These are phyloP conservation scores for Parnassius mnemosyne DNA, from an alignment of 2,888 invertebrate genomes.

Conservation along the genomic window DNA sequence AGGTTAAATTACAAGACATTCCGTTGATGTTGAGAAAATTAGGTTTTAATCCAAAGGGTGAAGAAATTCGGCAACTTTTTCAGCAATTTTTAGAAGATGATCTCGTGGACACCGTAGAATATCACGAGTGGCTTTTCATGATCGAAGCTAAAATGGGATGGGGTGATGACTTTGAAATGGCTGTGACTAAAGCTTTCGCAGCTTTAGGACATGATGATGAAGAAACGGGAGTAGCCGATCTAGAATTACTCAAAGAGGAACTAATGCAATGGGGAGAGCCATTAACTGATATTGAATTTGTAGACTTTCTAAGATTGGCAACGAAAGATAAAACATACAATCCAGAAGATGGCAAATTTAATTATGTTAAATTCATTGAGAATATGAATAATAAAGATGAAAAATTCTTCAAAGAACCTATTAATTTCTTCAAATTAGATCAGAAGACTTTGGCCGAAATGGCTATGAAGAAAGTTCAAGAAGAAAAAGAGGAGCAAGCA, in stretches of 20 bases:
- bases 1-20: slow-evolving; percentile 56
- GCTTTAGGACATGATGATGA: slow-evolving; percentile 62
- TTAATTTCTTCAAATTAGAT: slow-evolving; percentile 71
- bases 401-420: slow-evolving; percentile 60
- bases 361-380: slow-evolving; percentile 65
- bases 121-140: slow-evolving; percentile 66
- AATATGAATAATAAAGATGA: slow-evolving; percentile 65
- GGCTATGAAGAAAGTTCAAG: slow-evolving; percentile 63
- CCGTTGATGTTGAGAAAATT: slow-evolving; percentile 64
- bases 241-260: slow-evolving; percentile 57
- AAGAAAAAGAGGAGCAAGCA: slow-evolving; percentile 58
- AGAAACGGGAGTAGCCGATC: slow-evolving; percentile 53
- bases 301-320: slow-evolving; percentile 58
- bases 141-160: slow-evolving; percentile 68
- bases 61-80: slow-evolving; percentile 55
- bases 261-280: slow-evolving; percentile 67
- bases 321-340: slow-evolving; percentile 60
- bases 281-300: slow-evolving; percentile 59
- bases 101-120: slow-evolving; percentile 63
- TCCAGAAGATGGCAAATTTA: slow-evolving; percentile 50
- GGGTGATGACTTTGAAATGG: slow-evolving; percentile 67
- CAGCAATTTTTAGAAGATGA: slow-evolving; percentile 65
- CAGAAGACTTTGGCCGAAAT: slow-evolving; percentile 69
- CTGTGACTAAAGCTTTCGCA: slow-evolving; percentile 59
- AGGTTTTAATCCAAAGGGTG: slow-evolving; percentile 68